These are phyloP conservation scores for Pandion haliaetus DNA, from an alignment of 2,113 vertebrate species.

Conservation along the genomic window DNA sequence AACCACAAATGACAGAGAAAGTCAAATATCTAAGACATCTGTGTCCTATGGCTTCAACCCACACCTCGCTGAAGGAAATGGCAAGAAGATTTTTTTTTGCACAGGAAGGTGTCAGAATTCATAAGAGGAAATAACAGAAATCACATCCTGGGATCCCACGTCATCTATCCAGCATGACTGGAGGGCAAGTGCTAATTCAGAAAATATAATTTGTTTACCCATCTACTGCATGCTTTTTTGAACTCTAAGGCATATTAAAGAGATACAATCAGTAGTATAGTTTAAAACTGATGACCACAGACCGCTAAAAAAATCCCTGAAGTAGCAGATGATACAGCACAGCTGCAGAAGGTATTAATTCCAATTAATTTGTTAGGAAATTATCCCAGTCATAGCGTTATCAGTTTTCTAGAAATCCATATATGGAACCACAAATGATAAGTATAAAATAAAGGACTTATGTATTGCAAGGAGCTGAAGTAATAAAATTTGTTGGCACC, in stretches of 20 bases:
- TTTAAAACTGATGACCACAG: neutral
- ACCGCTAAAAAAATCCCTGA: neutral
- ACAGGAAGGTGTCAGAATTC: neutral
- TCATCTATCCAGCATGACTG: neutral
- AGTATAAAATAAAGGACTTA: neutral
- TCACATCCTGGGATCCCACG: too few species aligned
- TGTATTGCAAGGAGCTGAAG: neutral
- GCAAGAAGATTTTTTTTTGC: neutral
- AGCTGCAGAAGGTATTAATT: neutral
- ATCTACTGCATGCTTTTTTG: neutral
- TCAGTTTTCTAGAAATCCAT: neutral
- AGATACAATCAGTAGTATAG: neutral
- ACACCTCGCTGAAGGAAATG: neutral
- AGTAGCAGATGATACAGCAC: neutral
- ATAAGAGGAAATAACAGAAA: neutral
- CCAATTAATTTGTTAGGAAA: neutral
- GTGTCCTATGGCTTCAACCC: neutral
- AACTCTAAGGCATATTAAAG: neutral
- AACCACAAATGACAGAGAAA: neutral
- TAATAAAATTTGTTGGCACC: neutral
- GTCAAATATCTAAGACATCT: neutral
- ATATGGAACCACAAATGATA: neutral
- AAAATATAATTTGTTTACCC: neutral
- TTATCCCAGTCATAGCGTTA: neutral
- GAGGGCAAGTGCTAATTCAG: neutral